Evolutionary conservation across 2,888 invertebrate species (phyloP).

Genomic region (Hydropsyche betteni): DNA sequence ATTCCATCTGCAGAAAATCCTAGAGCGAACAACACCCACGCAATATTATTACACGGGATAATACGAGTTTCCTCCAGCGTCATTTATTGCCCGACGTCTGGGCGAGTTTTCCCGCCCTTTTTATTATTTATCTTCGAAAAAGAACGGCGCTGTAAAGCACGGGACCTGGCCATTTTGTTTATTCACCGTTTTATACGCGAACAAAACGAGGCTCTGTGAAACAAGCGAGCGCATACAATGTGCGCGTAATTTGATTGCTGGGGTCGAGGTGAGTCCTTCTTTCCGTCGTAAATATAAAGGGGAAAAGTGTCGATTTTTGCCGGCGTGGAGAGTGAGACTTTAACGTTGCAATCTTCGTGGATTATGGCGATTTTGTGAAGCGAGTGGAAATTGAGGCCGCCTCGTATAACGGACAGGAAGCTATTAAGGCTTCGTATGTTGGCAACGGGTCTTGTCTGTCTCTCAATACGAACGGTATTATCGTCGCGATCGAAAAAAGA

Average conservation of each 20-base stretch:
- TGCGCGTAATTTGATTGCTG: constrained; percentile 20
- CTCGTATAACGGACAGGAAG: constrained; percentile 37
- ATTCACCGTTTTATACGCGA: not conserved
- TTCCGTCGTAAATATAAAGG: too few relatives aligned
- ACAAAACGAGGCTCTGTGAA: not conserved
- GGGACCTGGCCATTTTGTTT: constrained; percentile 5
- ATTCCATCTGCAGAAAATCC: constrained; percentile 14
- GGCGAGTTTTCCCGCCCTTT: constrained; percentile 4
- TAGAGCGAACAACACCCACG: constrained; percentile 11
- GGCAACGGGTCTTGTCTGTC: constrained; percentile 1
- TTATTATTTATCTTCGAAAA: constrained; percentile 23
- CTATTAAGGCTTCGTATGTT: constrained; percentile 35
- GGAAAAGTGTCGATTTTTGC: too few relatives aligned
- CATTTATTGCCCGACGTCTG: constrained; percentile 22
- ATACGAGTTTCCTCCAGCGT: not conserved
- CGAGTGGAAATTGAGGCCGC: constrained; percentile 33
- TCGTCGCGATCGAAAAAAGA: not conserved
- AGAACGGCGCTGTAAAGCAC: constrained; percentile 1
- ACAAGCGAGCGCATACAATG: not conserved
- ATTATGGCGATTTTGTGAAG: constrained; percentile 17
- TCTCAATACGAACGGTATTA: not conserved
- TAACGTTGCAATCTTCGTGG: not conserved
- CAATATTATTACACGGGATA: constrained; percentile 17
- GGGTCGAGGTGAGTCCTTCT: not conserved
- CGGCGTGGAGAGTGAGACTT: too few relatives aligned